phyloP scores from a whole-genome alignment of 1,140 invertebrate species.

The Apocrypta bakeri region DNA sequence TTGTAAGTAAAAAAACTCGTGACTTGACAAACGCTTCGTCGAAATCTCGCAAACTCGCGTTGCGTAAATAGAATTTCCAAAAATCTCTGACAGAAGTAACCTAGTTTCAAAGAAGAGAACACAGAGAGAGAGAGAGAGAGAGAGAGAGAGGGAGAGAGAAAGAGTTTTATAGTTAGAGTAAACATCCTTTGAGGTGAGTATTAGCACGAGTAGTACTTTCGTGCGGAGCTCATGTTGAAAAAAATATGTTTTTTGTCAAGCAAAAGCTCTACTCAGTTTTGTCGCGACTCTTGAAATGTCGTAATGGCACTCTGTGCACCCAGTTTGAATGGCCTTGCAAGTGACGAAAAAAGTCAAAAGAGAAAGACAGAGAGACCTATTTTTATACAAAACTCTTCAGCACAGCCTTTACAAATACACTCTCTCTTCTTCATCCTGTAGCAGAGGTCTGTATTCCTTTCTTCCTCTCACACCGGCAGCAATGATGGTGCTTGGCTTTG shows the following conservation, averaged over 20 bases:
- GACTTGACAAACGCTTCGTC: too few species aligned
- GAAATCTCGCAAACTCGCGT: too few species aligned
- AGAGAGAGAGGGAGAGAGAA: not conserved
- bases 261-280: not conserved
- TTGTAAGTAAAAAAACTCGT: not conserved
- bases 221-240: not conserved
- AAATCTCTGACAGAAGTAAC: not conserved
- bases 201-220: not conserved
- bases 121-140: too few species aligned
- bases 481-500: not conserved
- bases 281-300: not conserved
- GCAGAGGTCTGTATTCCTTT: not conserved
- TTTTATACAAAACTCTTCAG: not conserved
- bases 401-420: not conserved
- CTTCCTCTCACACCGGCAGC: not conserved
- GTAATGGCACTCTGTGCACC: not conserved
- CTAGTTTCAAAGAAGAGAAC: not conserved
- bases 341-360: not conserved
- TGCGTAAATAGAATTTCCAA: not conserved
- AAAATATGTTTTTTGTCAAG: not conserved
- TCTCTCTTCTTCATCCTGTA: slow-evolving; percentile 4
- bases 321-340: not conserved
- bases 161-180: not conserved
- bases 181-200: not conserved
- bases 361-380: slow-evolving; percentile 17